phyloP scores from a whole-genome alignment of 2,888 invertebrate species.

The Drosophila kuntzei region DNA sequence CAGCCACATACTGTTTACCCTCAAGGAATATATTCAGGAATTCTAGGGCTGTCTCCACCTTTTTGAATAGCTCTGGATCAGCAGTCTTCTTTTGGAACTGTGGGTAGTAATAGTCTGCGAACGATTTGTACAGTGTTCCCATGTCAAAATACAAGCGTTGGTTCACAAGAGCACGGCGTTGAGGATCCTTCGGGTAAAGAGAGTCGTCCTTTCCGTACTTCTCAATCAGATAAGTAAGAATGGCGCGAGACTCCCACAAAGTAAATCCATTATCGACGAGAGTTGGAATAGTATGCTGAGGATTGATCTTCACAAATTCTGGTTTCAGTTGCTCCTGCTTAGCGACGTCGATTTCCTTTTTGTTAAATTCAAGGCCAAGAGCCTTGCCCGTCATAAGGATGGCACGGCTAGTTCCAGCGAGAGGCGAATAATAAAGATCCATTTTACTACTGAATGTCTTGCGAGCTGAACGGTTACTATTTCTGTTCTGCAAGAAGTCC shows the following conservation, averaged over 20 bases:
- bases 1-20: constrained; percentile 90
- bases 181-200: constrained; percentile 90
- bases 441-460: constrained; percentile 68
- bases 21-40: constrained; percentile 90
- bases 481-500: not conserved
- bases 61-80: constrained; percentile 89
- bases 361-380: constrained; percentile 88
- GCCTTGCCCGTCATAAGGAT: constrained; percentile 88
- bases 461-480: constrained; percentile 8
- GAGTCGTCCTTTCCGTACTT: constrained; percentile 91
- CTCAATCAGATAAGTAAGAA: constrained; percentile 91
- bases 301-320: constrained; percentile 90
- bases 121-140: constrained; percentile 90
- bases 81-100: constrained; percentile 87
- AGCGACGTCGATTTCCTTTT: constrained; percentile 87
- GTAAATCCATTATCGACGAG: constrained; percentile 92
- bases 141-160: constrained; percentile 92
- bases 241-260: constrained; percentile 93
- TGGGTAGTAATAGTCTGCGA: constrained; percentile 89
- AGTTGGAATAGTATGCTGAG: constrained; percentile 93
- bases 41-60: constrained; percentile 89
- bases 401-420: constrained; percentile 88
- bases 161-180: constrained; percentile 90
- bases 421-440: constrained; percentile 88
- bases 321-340: constrained; percentile 88